phyloP scores from a whole-genome alignment of 2,797 vertebrate species.

The Lacerta agilis region DNA sequence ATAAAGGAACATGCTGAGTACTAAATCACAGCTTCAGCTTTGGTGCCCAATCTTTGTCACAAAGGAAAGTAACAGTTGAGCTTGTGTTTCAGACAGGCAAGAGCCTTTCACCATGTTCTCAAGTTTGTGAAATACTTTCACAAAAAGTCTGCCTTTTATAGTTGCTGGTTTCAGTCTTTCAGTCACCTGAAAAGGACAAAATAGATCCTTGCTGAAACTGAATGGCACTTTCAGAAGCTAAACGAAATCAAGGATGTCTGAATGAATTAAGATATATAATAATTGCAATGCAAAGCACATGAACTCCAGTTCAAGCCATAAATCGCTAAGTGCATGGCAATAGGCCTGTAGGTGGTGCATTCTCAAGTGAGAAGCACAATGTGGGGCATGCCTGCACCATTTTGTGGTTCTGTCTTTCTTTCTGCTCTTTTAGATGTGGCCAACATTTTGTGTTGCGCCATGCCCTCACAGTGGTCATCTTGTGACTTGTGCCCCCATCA shows the following conservation, averaged over 20 bases:
- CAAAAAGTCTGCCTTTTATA: background rate
- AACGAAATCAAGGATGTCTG: background rate
- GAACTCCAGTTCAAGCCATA: background rate
- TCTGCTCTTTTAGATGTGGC: no score
- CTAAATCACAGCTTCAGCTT: slow-evolving; percentile 1
- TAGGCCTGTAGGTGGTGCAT: background rate
- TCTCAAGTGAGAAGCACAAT: background rate
- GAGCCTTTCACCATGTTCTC: background rate
- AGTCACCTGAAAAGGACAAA: background rate
- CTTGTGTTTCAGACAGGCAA: background rate
- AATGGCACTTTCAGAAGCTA: background rate
- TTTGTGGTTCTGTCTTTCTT: no score
- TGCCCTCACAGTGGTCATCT: no score
- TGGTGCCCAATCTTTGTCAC: slow-evolving; percentile 20
- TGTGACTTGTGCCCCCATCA: no score
- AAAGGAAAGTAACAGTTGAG: slow-evolving; percentile 20
- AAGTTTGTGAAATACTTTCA: background rate
- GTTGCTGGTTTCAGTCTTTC: background rate
- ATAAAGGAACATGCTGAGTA: background rate
- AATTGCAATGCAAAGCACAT: background rate
- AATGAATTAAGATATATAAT: background rate
- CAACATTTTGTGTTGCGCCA: no score
- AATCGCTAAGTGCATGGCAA: background rate
- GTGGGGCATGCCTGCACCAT: no score
- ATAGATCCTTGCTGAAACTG: background rate